Percentiles rank a stretch among this genome's conserved stretches.
Evolutionary conservation across 2,888 invertebrate genomes (phyloP).

Genomic region (Yponomeuta evonymella): DNA sequence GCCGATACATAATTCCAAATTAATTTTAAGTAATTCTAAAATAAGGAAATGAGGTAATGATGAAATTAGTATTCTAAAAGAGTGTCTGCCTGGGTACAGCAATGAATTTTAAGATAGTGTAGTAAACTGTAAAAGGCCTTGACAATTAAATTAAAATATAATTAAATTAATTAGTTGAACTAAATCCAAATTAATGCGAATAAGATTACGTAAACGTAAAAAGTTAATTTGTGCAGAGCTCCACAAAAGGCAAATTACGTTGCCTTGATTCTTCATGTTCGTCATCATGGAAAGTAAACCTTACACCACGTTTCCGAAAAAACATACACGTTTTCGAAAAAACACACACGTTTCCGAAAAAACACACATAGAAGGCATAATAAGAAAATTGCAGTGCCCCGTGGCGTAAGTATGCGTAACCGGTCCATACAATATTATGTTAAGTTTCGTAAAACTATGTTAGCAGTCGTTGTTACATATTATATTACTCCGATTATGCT

Average conservation of each 20-base stretch:
- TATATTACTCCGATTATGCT: neutral
- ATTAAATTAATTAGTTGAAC: neutral
- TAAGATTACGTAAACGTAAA: neutral
- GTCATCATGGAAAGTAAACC: too few species aligned
- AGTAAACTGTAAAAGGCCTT: conserved; percentile 50
- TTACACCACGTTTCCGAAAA: too few species aligned
- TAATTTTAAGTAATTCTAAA: conserved; percentile 25
- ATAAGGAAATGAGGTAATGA: conserved; percentile 35
- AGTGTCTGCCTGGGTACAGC: conserved; percentile 55
- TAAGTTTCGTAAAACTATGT: neutral
- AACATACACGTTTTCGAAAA: too few species aligned
- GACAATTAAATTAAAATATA: conserved; percentile 30
- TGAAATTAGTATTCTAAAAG: conserved; percentile 57
- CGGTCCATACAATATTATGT: too few species aligned
- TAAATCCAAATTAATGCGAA: neutral
- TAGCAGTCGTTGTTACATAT: neutral
- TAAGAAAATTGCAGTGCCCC: too few species aligned
- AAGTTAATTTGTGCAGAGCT: neutral
- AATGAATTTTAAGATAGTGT: conserved; percentile 52
- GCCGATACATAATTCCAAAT: conserved; percentile 10
- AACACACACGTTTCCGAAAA: too few species aligned
- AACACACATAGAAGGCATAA: too few species aligned
- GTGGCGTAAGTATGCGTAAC: too few species aligned
- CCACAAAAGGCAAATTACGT: neutral
- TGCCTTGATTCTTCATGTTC: too few species aligned